phyloP scores from a whole-genome alignment of 2,113 vertebrate genomes.

The Euleptes europaea region DNA sequence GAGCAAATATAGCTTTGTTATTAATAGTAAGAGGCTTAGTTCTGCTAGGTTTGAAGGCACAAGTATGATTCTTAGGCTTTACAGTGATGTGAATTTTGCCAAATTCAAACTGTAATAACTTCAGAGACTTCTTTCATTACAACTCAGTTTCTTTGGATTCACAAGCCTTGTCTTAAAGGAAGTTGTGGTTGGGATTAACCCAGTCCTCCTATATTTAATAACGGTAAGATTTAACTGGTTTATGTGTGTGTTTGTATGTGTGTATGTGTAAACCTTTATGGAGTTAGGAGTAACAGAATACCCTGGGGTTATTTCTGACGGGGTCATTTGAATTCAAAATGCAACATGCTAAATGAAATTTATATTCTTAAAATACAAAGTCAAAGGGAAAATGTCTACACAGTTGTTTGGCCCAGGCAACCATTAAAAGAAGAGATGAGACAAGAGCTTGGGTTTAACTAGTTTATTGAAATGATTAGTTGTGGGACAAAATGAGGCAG shows the following conservation, averaged over 20 bases:
- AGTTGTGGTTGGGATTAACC: constrained; percentile 11
- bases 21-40: constrained; percentile 49
- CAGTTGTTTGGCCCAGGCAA: background rate
- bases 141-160: constrained; percentile 19
- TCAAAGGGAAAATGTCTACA: background rate
- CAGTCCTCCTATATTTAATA: constrained; percentile 5
- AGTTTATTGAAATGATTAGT: no score
- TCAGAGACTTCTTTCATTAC: background rate
- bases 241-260: constrained; percentile 21
- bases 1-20: constrained; percentile 45
- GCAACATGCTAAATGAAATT: background rate
- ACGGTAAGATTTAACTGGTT: background rate
- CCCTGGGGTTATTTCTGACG: background rate
- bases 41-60: constrained; percentile 47
- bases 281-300: background rate
- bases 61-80: constrained; percentile 24
- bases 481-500: no score
- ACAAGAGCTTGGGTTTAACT: no score
- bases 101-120: background rate
- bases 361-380: background rate
- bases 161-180: constrained; percentile 19
- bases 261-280: background rate
- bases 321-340: background rate
- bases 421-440: no score
- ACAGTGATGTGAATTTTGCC: constrained; percentile 31